Conservation (phyloP, 2,888 invertebrate species). For the Steinernema carpocapsae region DNA sequence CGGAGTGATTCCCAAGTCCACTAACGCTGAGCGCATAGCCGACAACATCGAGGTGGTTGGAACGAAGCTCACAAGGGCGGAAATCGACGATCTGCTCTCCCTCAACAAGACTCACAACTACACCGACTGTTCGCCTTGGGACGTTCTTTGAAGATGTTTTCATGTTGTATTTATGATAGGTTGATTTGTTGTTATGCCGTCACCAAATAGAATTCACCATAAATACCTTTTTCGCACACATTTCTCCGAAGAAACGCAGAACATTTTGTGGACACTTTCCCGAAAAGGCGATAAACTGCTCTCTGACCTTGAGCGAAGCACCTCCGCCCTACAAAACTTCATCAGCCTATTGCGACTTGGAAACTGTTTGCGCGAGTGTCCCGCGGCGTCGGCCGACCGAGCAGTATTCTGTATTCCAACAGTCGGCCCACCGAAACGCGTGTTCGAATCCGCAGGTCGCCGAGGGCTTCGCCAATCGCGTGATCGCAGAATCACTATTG, state of each 20-base stretch:
- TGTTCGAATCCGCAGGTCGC: constrained; percentile 12
- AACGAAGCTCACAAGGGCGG: neutral
- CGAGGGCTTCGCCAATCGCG: constrained; percentile 10
- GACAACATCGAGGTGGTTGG: constrained; percentile 48
- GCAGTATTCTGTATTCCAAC: neutral
- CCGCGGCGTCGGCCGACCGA: neutral
- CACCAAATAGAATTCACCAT: too few relatives aligned
- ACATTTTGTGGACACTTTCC: too few relatives aligned
- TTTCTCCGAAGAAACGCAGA: neutral
- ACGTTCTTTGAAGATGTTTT: constrained; percentile 2
- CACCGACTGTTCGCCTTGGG: constrained; percentile 25
- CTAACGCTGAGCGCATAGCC: constrained; percentile 44
- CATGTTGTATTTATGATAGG: neutral
- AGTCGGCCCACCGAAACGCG: constrained; percentile 29
- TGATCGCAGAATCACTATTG: constrained; percentile 27
- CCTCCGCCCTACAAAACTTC: neutral
- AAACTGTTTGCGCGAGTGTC: constrained; percentile 5
- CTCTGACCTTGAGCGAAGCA: constrained; percentile 23
- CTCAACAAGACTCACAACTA: constrained; percentile 22
- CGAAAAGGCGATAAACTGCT: too few relatives aligned
- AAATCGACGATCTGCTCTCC: neutral
- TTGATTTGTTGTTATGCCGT: constrained; percentile 4
- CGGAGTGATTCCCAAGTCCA: constrained; percentile 36
- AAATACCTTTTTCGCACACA: too few relatives aligned
- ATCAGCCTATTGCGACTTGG: neutral